phyloP scores from a whole-genome alignment of 2,113 vertebrate genomes.

The Laticauda colubrina region DNA sequence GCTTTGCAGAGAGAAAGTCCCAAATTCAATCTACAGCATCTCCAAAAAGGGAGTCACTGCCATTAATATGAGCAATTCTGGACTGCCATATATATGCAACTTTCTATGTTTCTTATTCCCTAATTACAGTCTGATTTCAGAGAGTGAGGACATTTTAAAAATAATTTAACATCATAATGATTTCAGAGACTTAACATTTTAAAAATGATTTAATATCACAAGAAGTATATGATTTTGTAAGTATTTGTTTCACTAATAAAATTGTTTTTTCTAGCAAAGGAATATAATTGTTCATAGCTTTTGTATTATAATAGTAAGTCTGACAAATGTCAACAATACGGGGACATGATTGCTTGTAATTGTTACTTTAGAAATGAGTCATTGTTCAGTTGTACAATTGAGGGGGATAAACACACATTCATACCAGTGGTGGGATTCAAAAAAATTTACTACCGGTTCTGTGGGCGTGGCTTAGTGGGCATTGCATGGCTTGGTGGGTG shows the following conservation, averaged over 20 bases:
- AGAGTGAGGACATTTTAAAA: background rate
- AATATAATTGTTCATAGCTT: background rate
- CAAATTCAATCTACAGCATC: background rate
- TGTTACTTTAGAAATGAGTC: background rate
- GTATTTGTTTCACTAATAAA: background rate
- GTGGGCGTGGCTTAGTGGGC: too few species aligned
- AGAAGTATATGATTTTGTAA: background rate
- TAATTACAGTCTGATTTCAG: conserved; percentile 9
- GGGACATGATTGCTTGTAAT: background rate
- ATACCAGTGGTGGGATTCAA: too few species aligned
- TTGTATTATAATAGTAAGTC: background rate
- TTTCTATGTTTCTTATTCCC: background rate
- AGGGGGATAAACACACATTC: background rate
- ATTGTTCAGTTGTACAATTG: background rate
- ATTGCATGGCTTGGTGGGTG: too few species aligned
- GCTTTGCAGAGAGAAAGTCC: background rate
- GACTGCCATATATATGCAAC: background rate
- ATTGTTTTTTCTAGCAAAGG: background rate
- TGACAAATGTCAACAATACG: background rate
- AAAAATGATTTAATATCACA: background rate
- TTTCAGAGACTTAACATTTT: background rate
- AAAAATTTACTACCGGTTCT: too few species aligned
- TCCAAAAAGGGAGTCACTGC: background rate
- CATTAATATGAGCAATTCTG: background rate
- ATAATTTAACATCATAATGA: background rate